Conservation (phyloP, 2,113 vertebrate species). For the Heptranchias perlo region DNA sequence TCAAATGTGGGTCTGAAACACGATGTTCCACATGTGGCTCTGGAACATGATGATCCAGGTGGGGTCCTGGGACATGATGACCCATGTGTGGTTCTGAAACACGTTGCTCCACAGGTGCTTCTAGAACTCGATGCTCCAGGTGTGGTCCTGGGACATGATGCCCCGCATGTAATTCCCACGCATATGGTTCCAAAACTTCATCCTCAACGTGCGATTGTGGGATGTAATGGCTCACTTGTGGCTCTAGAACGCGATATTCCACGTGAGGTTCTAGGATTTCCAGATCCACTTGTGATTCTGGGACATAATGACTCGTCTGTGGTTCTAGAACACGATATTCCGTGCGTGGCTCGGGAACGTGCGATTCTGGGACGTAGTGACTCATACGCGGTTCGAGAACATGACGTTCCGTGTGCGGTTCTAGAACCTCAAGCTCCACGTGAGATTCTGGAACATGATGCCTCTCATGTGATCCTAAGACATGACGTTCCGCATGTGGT, state of each 20-base stretch:
- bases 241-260: not conserved
- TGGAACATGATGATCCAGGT: not conserved
- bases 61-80: no score
- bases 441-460: not conserved
- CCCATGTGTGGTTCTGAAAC: not conserved
- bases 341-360: not conserved
- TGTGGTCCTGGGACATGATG: not conserved
- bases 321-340: not conserved
- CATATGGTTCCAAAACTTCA: no score
- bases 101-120: not conserved
- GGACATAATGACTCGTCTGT: not conserved
- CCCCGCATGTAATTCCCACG: no score
- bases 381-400: not conserved
- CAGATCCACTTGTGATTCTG: not conserved
- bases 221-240: not conserved
- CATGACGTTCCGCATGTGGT: not conserved
- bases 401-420: fast-evolving
- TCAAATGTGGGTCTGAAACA: no score
- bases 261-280: not conserved
- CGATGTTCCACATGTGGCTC: not conserved
- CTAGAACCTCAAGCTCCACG: not conserved
- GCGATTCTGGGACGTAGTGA: not conserved
- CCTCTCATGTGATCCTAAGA: not conserved
- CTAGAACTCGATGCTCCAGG: not conserved
- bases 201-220: not conserved